Base-by-base conservation (phyloP, 1,140 invertebrate species). In the Bombus superbus region DNA sequence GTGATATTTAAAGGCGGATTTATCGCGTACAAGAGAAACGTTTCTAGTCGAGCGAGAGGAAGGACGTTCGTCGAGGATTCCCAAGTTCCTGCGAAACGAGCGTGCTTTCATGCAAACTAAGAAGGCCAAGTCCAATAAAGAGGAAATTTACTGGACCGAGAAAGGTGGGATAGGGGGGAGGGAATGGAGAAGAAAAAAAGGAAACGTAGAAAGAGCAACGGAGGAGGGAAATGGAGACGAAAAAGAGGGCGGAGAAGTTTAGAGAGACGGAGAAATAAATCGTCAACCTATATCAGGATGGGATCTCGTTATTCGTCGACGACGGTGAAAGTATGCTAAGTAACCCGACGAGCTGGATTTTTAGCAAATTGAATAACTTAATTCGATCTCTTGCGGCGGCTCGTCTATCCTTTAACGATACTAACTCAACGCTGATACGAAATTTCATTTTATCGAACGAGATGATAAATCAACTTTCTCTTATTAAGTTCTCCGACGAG, bases 131-230 rank as follows among this genome's bases (percentile, higher is more conserved):
- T 42, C 69, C 66, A 66, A 83, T 53, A 83, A 64, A 40, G 72
- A 28, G 40, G 59, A 76, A 80, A 88, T 78, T 84, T 35, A 44
- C 25, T 35, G 44, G n/a, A 57, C 42, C 59, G 40, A 86, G 72
- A 68, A 42, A 71, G 38, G 10, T 69, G 47, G 62, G n/a, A 44
- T 10, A 38, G 0, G 57, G 40, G 28, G 44, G n/a, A 57, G 13
- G 32, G 1, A 35, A 35, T 2, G n/a, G 44, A 42, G 47, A 10
- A 42, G 8, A 13, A 13, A 18, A 25, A 4, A 32, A 35, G 22
- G 32, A 59, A 64, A 64, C 32, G 71, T 10, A 47, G 42, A 13
- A 8, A 25, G 38, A 32, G 35, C 75, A n/a, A 68, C 18, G 32
- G 32, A 10, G 15, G n/a, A 2, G n/a, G 57, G 47, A 2, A n/a